Percentiles rank a stretch among this genome's conserved stretches.
These are phyloP conservation scores for Physella acuta DNA, from an alignment of 1,140 invertebrate genomes.

Conservation along the genomic window DNA sequence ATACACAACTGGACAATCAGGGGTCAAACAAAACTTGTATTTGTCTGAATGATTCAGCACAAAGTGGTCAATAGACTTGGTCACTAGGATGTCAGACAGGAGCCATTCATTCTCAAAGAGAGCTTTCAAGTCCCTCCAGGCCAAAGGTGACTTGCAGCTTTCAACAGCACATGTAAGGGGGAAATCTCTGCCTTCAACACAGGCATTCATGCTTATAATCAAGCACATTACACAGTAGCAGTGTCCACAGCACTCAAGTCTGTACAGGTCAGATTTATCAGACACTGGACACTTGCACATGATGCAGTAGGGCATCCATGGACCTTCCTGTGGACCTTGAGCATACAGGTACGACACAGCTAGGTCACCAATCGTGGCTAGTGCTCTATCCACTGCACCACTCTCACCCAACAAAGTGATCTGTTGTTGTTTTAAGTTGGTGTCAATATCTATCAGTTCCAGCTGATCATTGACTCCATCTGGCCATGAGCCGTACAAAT, in stretches of 20 bases:
- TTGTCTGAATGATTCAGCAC: neutral
- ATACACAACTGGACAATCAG: constrained; percentile 5
- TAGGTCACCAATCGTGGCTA: neutral
- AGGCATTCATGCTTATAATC: constrained; percentile 28
- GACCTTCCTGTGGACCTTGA: too few species aligned
- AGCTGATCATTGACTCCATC: constrained; percentile 29
- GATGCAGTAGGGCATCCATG: constrained; percentile 39
- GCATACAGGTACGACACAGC: too few species aligned
- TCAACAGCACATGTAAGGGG: constrained; percentile 42
- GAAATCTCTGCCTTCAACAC: constrained; percentile 27
- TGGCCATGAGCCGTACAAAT: too few species aligned
- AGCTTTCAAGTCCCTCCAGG: constrained; percentile 35
- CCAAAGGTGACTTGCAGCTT: constrained; percentile 34
- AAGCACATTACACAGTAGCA: constrained; percentile 47
- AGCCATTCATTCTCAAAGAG: constrained; percentile 22
- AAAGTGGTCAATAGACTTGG: constrained; percentile 11
- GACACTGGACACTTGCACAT: constrained; percentile 46
- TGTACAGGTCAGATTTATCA: constrained; percentile 33
- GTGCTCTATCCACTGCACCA: neutral
- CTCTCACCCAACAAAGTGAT: constrained; percentile 32
- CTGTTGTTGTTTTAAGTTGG: constrained; percentile 33
- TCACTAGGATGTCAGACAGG: neutral
- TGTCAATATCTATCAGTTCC: constrained; percentile 26
- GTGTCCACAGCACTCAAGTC: constrained; percentile 51
- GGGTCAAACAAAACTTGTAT: neutral